Evolutionary conservation across 2,797 vertebrate genomes (phyloP).

Genomic region (Alcedo atthis): DNA sequence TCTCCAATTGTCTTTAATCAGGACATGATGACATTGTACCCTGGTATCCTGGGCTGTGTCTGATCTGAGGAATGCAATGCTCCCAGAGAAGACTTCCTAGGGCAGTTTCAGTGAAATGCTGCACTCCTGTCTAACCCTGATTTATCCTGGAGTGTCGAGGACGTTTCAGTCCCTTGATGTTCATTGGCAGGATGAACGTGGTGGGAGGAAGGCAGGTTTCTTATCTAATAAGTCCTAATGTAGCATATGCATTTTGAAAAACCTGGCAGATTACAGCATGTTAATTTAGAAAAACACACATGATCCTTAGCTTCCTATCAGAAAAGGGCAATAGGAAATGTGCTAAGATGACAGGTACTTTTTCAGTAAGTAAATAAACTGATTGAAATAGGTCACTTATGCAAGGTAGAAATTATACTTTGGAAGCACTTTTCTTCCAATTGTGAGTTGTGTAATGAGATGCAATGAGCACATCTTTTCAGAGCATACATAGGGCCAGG

Average conservation of each 20-base stretch:
- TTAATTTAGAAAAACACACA: constrained; percentile 11
- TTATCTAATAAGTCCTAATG: constrained; percentile 21
- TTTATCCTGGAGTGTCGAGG: not conserved
- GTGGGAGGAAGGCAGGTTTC: constrained; percentile 21
- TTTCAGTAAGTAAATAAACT: constrained; percentile 41
- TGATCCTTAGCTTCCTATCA: constrained; percentile 8
- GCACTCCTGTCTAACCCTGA: not conserved
- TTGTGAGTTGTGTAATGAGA: constrained; percentile 22
- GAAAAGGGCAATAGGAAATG: constrained; percentile 9
- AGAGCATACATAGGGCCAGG: not conserved
- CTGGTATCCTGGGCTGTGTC: not conserved
- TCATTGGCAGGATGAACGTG: not conserved
- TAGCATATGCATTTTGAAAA: not conserved
- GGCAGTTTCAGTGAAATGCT: not conserved
- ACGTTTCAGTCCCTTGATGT: not conserved
- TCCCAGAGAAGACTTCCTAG: not conserved
- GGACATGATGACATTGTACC: not conserved
- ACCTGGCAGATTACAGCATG: constrained; percentile 4
- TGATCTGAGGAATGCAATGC: not conserved
- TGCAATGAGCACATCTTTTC: not conserved
- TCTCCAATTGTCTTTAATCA: not conserved
- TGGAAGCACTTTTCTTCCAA: not conserved
- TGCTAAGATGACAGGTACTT: constrained; percentile 47
- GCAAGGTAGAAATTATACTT: constrained; percentile 32
- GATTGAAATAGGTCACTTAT: constrained; percentile 54